phyloP scores from a whole-genome alignment of 2,797 vertebrate genomes.

The Micromesistius poutassou region DNA sequence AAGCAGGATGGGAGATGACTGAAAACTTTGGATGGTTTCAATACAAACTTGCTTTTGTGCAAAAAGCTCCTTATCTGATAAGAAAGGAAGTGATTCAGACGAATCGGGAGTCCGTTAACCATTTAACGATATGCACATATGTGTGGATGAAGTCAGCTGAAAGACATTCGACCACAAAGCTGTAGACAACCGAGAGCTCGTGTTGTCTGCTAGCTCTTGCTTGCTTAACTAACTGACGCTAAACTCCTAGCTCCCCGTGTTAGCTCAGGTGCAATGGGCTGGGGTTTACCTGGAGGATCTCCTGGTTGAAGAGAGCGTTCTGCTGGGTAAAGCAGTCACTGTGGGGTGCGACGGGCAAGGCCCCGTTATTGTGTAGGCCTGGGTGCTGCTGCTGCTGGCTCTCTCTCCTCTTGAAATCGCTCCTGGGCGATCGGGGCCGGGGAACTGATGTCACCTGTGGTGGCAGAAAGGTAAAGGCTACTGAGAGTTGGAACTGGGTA shows the following conservation, averaged over 20 bases:
- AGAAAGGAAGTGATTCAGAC: background rate
- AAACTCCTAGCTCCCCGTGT: background rate
- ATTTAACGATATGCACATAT: background rate
- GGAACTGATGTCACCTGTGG: conserved; percentile 45
- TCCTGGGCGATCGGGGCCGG: conserved; percentile 42
- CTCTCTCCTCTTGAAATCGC: conserved; percentile 46
- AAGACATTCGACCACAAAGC: background rate
- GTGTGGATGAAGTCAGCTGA: background rate
- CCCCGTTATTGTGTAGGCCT: conserved; percentile 31
- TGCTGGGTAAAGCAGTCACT: conserved; percentile 65
- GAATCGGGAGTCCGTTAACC: background rate
- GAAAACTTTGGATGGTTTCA: background rate
- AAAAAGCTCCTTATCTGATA: background rate
- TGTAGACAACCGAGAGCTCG: background rate
- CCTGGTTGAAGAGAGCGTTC: conserved; percentile 69
- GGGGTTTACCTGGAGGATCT: conserved; percentile 71
- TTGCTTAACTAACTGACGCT: background rate
- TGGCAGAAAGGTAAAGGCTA: background rate
- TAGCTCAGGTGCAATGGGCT: background rate
- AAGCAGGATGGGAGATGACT: background rate
- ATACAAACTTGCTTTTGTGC: background rate
- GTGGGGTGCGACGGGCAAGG: conserved; percentile 34
- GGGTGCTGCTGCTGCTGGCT: conserved; percentile 17
- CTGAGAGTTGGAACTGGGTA: conserved; percentile 9
- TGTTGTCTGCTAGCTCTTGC: background rate